Base-by-base conservation (phyloP, 2,797 vertebrate genomes). In the Carduelis carduelis region DNA sequence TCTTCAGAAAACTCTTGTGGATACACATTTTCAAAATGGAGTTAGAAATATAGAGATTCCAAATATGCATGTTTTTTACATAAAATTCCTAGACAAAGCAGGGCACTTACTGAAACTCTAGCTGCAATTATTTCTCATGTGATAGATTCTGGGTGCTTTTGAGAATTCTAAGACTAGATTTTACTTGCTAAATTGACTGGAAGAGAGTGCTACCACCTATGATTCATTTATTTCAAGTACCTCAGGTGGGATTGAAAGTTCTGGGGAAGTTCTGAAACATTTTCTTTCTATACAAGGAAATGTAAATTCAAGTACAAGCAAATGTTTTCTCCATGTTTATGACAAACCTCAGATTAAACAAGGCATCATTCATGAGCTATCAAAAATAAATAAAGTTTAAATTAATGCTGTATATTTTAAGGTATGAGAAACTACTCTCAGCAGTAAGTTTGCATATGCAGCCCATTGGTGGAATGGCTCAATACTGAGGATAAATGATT, bases 151-250 rank as follows among this genome's bases (percentile, higher is more conserved):
- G 80, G n/a, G 23, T 50, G 49, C 11, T 90, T 88, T 82, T 77
- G 37, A 83, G 70, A 94, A 64, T 80, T 80, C 64, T n/a, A 47
- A 47, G 24, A 71, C 60, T 70, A 89, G 20, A 89, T 94, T 94
- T 95, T 83, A 78, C 53, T 83, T 65, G 81, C 43, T 90, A 85
- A 91, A 85, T 68, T 85, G 74, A 85, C 66, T 79, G 49, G 43
- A 82, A 86, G 75, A 80, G 2, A 70, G 43, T 71, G 44, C 35
- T 57, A 93, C 27, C 59, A 77, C 63, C 74, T 70, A 70, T 60
- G 59, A 89, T 60, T 92, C 37, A 82, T 76, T 84, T 82, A 63
- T 80, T 84, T 70, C 43, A 93, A 88, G 63, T 37, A 74, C 27
- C 49, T 94, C 24, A 52, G 35, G 83, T 64, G 44, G 49, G 32